phyloP scores from a whole-genome alignment of 2,797 vertebrate species.

The Oceanodroma leucorhoa region DNA sequence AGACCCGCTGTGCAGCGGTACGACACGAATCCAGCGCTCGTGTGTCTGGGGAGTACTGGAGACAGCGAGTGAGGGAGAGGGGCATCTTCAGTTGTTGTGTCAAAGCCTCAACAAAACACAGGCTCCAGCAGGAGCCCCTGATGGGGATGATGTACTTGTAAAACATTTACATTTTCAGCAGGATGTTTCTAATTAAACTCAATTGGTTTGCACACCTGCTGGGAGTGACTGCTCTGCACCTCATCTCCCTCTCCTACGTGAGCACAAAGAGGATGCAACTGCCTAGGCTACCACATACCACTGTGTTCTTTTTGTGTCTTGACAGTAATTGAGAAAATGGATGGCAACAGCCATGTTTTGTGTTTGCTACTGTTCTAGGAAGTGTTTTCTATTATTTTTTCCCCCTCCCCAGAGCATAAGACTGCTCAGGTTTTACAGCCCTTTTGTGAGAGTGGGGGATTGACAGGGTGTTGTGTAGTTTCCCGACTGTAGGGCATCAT shows the following conservation, averaged over 20 bases:
- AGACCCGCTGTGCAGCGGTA: neutral
- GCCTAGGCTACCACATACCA: neutral
- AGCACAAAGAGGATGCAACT: neutral
- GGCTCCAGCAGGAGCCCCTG: neutral
- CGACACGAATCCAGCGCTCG: neutral
- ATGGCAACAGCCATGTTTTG: neutral
- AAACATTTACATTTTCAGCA: slow-evolving; percentile 50
- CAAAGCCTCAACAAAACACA: neutral
- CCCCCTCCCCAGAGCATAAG: neutral
- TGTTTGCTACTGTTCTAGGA: neutral
- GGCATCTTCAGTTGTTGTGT: neutral
- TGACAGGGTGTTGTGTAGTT: neutral
- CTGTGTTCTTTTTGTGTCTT: neutral
- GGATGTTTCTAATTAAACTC: slow-evolving; percentile 53
- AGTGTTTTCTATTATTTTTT: accelerated
- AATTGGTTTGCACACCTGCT: slow-evolving; percentile 38
- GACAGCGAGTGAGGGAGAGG: neutral
- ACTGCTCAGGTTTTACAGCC: neutral
- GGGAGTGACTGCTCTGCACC: slow-evolving; percentile 6
- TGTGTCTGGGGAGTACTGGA: neutral
- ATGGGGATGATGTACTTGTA: neutral
- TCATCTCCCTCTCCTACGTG: neutral
- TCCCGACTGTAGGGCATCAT: neutral
- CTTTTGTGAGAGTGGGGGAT: neutral
- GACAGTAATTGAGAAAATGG: slow-evolving; percentile 39